These are phyloP conservation scores for Tokudaia tokunoshimensis DNA, from an alignment of 2,797 vertebrate genomes.

Conservation along the genomic window DNA sequence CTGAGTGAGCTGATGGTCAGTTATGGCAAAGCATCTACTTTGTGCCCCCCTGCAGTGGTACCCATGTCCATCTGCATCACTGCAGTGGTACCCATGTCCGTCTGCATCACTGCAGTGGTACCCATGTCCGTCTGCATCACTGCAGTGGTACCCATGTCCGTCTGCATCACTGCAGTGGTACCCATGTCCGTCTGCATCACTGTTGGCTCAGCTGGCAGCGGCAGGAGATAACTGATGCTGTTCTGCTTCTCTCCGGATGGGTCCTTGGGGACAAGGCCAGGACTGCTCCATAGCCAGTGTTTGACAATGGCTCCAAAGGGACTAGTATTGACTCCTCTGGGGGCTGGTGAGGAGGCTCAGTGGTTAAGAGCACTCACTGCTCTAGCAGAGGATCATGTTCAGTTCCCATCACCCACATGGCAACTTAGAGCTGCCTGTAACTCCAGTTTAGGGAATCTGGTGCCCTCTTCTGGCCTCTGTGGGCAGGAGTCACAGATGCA, in stretches of 20 bases:
- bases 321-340: not conserved
- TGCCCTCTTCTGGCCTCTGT: not conserved
- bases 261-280: too few relatives aligned
- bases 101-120: too few relatives aligned
- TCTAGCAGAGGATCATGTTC: not conserved
- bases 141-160: too few relatives aligned
- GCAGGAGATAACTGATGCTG: not conserved
- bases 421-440: not conserved
- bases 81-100: too few relatives aligned
- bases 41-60: not conserved
- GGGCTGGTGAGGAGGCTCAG: not conserved
- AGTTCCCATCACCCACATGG: not conserved
- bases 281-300: not conserved
- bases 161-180: too few relatives aligned
- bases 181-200: too few relatives aligned
- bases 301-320: not conserved
- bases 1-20: rapidly evolving
- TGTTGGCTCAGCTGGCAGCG: not conserved
- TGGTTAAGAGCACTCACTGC: not conserved
- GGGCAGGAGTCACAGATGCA: not conserved
- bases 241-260: not conserved
- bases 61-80: not conserved
- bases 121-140: too few relatives aligned
- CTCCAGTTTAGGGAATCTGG: not conserved
- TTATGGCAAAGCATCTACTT: too few relatives aligned